phyloP scores from a whole-genome alignment of 2,113 vertebrate species.

The Polypterus senegalus region DNA sequence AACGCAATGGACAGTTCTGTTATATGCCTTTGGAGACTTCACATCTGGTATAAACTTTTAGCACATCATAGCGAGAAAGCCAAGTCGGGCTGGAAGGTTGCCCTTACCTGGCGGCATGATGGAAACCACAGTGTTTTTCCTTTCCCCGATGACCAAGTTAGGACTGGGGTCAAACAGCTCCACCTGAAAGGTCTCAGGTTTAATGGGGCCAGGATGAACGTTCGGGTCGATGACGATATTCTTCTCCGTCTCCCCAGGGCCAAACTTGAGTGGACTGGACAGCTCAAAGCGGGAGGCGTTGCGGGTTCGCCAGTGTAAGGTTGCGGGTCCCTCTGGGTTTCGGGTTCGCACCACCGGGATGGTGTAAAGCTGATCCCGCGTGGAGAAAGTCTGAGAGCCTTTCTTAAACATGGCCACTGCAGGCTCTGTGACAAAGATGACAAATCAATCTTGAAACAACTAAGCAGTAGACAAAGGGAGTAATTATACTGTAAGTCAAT shows the following conservation, averaged over 20 bases:
- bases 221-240: slow-evolving; percentile 40
- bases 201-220: slow-evolving; percentile 16
- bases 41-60: no score
- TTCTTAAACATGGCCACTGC: slow-evolving; percentile 50
- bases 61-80: no score
- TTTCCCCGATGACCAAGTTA: slow-evolving; percentile 38
- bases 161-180: slow-evolving; percentile 51
- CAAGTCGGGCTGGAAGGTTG: no score
- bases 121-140: slow-evolving; percentile 41
- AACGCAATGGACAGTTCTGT: no score
- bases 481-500: no score
- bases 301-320: slow-evolving; percentile 47
- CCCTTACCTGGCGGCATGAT: slow-evolving; percentile 32
- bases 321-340: slow-evolving; percentile 31
- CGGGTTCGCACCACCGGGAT: slow-evolving; percentile 48
- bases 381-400: slow-evolving; percentile 38
- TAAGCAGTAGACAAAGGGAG: no score
- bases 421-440: slow-evolving; percentile 29
- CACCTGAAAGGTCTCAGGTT: slow-evolving; percentile 43
- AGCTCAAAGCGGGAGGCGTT: slow-evolving; percentile 38
- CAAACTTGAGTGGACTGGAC: slow-evolving; percentile 36
- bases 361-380: slow-evolving; percentile 33
- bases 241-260: slow-evolving; percentile 45
- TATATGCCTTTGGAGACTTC: no score
- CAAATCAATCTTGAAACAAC: no score